Conservation (phyloP, 53 echinoderm and acorn worm genomes). For the Luidia sarsii region DNA sequence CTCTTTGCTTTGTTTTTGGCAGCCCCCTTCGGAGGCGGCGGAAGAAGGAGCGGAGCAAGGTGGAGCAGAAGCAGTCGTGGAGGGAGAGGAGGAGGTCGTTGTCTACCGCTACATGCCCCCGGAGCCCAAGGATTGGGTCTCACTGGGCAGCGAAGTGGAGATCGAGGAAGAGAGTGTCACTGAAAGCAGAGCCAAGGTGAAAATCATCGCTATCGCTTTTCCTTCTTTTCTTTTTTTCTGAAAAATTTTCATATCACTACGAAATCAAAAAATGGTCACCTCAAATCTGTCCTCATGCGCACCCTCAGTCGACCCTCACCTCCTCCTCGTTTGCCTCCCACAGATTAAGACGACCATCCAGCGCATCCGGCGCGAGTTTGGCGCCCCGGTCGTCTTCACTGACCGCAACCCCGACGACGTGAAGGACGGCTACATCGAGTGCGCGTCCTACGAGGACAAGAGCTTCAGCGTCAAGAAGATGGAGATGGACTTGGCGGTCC, state of each 20-base stretch:
- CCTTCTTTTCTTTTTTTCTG: no score
- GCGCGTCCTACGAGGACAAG: constrained; percentile 88
- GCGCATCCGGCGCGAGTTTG: constrained; percentile 87
- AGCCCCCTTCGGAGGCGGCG: constrained; percentile 62
- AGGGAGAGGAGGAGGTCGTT: constrained; percentile 67
- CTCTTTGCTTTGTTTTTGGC: background rate
- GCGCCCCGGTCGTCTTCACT: constrained; percentile 73
- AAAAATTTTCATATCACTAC: no score
- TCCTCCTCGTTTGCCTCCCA: background rate
- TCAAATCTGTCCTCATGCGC: no score
- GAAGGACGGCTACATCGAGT: constrained; percentile 97
- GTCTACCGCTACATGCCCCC: constrained; percentile 91
- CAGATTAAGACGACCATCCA: constrained; percentile 76
- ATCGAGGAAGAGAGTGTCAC: constrained; percentile 78
- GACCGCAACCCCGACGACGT: constrained; percentile 89
- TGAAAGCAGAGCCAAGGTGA: constrained; percentile 79
- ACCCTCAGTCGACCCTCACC: no score
- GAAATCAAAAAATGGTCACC: no score
- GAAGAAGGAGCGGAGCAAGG: constrained; percentile 71
- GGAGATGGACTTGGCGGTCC: constrained; percentile 71
- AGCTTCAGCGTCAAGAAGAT: constrained; percentile 86
- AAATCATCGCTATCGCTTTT: no score
- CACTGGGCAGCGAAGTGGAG: constrained; percentile 87
- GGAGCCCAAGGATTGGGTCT: constrained; percentile 94
- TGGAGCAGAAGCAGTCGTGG: constrained; percentile 46